Evolutionary conservation across 2,888 invertebrate species (phyloP).

Genomic region (Troilus luridus): DNA sequence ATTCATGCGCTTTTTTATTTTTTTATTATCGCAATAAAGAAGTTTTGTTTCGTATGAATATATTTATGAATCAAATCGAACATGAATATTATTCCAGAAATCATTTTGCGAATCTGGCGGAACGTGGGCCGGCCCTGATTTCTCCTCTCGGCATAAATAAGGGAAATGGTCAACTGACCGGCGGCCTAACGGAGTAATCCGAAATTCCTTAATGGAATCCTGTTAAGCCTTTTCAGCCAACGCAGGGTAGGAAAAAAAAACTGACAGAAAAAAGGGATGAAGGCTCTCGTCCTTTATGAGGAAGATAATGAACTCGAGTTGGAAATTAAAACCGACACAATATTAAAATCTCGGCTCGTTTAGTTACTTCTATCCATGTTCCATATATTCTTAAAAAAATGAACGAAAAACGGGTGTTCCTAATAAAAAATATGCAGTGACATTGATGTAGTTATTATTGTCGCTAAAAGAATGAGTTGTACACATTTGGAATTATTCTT

Average conservation of each 20-base stretch:
- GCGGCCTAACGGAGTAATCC: constrained; percentile 32
- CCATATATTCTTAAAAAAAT: too few species aligned
- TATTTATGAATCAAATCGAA: background rate
- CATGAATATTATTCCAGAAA: background rate
- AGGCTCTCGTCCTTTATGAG: background rate
- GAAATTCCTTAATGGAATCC: constrained; percentile 43
- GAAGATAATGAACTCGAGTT: background rate
- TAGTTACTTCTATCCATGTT: background rate
- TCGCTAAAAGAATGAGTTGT: too few species aligned
- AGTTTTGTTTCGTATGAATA: too few species aligned
- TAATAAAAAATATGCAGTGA: too few species aligned
- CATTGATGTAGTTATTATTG: too few species aligned
- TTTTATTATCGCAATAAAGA: too few species aligned
- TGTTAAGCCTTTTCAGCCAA: constrained; percentile 19
- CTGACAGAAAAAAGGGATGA: background rate
- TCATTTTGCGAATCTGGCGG: background rate
- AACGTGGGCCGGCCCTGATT: constrained; percentile 15
- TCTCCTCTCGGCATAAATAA: constrained; percentile 34
- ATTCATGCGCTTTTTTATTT: too few species aligned
- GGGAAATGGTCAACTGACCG: constrained; percentile 5
- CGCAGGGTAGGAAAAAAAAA: background rate
- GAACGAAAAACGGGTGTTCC: too few species aligned
- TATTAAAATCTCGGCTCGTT: background rate
- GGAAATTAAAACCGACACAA: background rate
- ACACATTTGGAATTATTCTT: too few species aligned